These are phyloP conservation scores for Microtus montanus DNA, from an alignment of 2,113 vertebrate species.

Conservation along the genomic window DNA sequence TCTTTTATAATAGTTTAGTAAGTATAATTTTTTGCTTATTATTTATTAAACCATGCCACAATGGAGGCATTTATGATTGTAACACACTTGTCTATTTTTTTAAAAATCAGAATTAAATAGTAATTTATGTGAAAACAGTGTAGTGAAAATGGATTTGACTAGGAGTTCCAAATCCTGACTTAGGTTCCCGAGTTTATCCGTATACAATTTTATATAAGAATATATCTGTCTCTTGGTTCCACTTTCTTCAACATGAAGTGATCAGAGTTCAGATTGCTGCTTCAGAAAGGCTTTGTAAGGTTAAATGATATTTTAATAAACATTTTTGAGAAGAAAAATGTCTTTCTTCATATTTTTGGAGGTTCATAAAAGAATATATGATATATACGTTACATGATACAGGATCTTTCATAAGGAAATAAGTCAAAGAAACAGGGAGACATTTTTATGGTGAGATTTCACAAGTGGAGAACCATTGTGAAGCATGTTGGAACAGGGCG, in stretches of 20 bases:
- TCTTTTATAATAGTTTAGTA: not conserved
- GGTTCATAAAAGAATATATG: not conserved
- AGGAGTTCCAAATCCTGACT: not conserved
- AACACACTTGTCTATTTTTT: constrained; percentile 1
- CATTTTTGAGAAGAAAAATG: not conserved
- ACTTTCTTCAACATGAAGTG: constrained; percentile 20
- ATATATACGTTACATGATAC: not conserved
- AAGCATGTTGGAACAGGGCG: not conserved
- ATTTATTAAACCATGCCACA: not conserved
- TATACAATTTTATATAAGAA: constrained; percentile 2
- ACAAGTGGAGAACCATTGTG: not conserved
- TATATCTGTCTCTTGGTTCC: constrained; percentile 29
- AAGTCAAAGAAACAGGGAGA: not conserved
- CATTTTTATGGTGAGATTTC: not conserved
- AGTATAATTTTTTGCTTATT: not conserved
- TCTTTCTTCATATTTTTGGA: not conserved
- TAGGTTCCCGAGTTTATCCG: not conserved
- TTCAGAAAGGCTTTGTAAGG: constrained; percentile 10
- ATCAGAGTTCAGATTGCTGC: not conserved
- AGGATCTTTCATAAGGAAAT: not conserved
- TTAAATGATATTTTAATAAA: constrained; percentile 25
- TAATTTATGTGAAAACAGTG: not conserved
- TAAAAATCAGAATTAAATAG: not conserved
- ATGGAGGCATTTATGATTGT: not conserved
- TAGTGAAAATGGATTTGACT: not conserved